Base-by-base conservation (phyloP, 2,113 vertebrate species). In the Uria lomvia region DNA sequence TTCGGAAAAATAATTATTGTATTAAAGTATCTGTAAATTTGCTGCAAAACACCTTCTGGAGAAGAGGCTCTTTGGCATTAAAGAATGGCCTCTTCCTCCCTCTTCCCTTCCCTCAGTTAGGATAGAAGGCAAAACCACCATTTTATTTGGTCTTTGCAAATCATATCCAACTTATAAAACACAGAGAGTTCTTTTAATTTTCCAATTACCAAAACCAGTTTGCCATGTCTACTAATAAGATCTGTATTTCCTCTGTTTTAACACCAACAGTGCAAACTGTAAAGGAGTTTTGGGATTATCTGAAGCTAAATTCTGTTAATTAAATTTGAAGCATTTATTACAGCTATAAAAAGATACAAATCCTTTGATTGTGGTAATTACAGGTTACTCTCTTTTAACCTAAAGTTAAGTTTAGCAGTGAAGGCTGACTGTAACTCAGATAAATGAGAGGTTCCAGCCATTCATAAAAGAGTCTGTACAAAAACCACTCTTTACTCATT, bases 271-370 rank as follows among this genome's bases (percentile, higher is more conserved):
- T 29, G 20, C 62, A 76, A 85, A 79, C 30, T 0, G 1, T 55
- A 90, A 86, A 74, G 65, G 76, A 84, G 70, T 71, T 77, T 43
- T 42, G 50, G 75, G 67, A 88, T 79, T 79, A 85, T 43, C 18
- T 55, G 42, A 88, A 93, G 56, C 26, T 75, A 83, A 80, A 80
- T 50, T 86, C 36, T 86, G 40, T 81, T 77, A 67, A 94, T 84
- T 93, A 93, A 86, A 94, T 91, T 42, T 11, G 63, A 91, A 89
- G 65, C 68, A 70, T 87, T 89, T 89, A 91, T 67, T 91, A 84
- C 60, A 94, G 73, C 79, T 82, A 63, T 91, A 81, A 93, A 86
- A 92, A 94, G 52, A 94, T 49, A 89, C 30, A 74, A 75, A 55
- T 91, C 55, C 26, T 91, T 83, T 88, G 82, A 81, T 6, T 49